A percentile compares a stretch with the other conserved stretches of the same genome.
Conservation (phyloP, 2,797 vertebrate genomes). For the Microcaecilia unicolor region DNA sequence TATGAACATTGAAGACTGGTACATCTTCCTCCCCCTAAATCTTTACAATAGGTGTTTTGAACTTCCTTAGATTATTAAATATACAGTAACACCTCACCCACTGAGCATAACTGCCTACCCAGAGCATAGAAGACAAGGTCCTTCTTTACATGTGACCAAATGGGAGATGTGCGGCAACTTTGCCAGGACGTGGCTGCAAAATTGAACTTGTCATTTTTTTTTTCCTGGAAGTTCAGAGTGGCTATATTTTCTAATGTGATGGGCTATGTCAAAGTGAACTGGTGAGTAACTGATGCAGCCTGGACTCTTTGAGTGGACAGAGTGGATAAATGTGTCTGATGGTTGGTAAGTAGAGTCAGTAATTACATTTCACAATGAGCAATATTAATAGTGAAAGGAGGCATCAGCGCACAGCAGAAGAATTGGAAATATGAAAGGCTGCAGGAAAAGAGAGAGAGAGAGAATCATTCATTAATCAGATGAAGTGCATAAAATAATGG, state of each 20-base stretch:
- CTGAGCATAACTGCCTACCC: too few relatives aligned
- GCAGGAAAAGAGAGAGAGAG: conserved; percentile 24
- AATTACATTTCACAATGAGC: conserved; percentile 59
- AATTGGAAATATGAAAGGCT: conserved; percentile 28
- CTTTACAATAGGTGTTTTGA: too few relatives aligned
- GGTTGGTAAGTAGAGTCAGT: conserved; percentile 49
- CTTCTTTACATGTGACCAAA: too few relatives aligned
- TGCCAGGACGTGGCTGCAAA: too few relatives aligned
- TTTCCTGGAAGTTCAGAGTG: background rate
- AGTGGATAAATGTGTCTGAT: conserved; percentile 51
- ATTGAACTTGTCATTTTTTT: too few relatives aligned
- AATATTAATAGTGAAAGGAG: conserved; percentile 56
- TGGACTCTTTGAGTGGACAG: conserved; percentile 40
- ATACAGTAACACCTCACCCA: too few relatives aligned
- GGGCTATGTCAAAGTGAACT: conserved; percentile 7
- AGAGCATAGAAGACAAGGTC: too few relatives aligned
- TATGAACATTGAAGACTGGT: too few relatives aligned
- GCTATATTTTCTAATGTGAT: background rate
- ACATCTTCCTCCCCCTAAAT: too few relatives aligned
- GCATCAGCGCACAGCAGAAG: conserved; percentile 23
- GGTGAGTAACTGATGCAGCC: conserved; percentile 35
- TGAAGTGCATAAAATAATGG: conserved; percentile 31
- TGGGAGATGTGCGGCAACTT: too few relatives aligned
- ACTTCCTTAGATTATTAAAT: too few relatives aligned
- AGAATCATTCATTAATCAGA: conserved; percentile 47